phyloP scores from a whole-genome alignment of 92 coral and sea anemone genomes.

The Muricea muricata region DNA sequence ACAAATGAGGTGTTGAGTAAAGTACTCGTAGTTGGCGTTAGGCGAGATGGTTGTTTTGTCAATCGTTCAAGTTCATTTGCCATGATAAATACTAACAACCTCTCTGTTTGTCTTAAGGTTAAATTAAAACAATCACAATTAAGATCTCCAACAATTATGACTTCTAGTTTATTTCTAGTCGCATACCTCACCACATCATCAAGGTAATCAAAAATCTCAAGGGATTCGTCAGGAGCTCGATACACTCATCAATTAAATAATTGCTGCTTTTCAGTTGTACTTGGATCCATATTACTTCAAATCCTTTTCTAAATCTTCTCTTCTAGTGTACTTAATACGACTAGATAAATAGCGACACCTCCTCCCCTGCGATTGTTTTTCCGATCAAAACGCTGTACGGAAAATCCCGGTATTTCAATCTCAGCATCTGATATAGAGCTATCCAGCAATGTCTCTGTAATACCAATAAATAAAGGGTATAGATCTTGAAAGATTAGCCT shows the following conservation, averaged over 20 bases:
- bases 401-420: constrained; percentile 53
- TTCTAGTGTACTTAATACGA: constrained; percentile 22
- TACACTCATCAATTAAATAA: constrained; percentile 47
- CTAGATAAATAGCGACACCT: constrained; percentile 35
- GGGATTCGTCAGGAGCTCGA: constrained; percentile 58
- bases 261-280: constrained; percentile 16
- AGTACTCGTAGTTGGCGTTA: constrained; percentile 36
- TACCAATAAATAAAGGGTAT: constrained; percentile 45
- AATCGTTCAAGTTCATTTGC: constrained; percentile 61
- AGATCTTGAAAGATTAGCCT: constrained; percentile 23
- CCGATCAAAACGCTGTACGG: constrained; percentile 43
- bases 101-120: constrained; percentile 22
- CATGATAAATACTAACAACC: constrained; percentile 45
- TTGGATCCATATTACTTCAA: constrained; percentile 52
- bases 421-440: constrained; percentile 47
- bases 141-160: constrained; percentile 56
- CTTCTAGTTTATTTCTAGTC: constrained; percentile 41
- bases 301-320: constrained; percentile 37
- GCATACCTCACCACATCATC: constrained; percentile 58
- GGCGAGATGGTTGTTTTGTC: constrained; percentile 46
- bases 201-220: constrained; percentile 58
- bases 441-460: constrained; percentile 64
- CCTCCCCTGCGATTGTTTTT: constrained; percentile 29
- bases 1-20: constrained; percentile 47
- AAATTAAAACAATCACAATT: constrained; percentile 12